Evolutionary conservation across 2,113 vertebrate species (phyloP), one percentile per base, ranked within the genome.

Genomic region (Hystrix brachyura): DNA sequence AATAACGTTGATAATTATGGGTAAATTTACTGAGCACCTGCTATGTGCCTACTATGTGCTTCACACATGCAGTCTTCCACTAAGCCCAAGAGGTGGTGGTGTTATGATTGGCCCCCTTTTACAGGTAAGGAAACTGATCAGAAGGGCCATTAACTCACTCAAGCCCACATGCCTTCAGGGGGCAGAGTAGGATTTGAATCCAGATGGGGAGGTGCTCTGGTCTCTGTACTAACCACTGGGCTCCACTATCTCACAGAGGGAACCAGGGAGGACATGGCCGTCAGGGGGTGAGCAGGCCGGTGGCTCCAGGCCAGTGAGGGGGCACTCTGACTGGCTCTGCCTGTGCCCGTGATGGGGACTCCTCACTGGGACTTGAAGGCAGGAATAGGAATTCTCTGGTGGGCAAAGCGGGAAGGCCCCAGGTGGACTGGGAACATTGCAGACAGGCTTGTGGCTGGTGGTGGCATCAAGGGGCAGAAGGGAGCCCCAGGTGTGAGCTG

Each of bases 401-500:
- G 34, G 53, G 12, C 71, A 62, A n/a, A 21, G 43, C 29, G 43
- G 60, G 53, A 65, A 38, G 27, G 0, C 7, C 4, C 48, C n/a
- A 17, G 32, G 48, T 34, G 87, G n/a, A 8, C 23, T 0, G 0
- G 85, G 87, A 21, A 7, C 18, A 18, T 4, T 9, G 18, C 48
- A 12, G n/a, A 23, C 7, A 0, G 29, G 27, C 57, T 38, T 10
- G 72, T 25, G 64, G 72, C 76, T 67, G 65, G 48, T 13, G 65
- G 51, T 25, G 76, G 48, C 1, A 0, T 1, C 17, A 15, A 29
- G 0, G 0, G 12, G 3, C 5, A 10, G 7, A 13, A 19, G 5
- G 51, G 15, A n/a, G 8, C 2, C 18, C 51, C 9, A 1, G 0
- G 34, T 5, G 14, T 6, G 0, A 0, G 2, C 29, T 23, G 71